phyloP scores from a whole-genome alignment of 2,888 invertebrate species.

The Laothoe populi region DNA sequence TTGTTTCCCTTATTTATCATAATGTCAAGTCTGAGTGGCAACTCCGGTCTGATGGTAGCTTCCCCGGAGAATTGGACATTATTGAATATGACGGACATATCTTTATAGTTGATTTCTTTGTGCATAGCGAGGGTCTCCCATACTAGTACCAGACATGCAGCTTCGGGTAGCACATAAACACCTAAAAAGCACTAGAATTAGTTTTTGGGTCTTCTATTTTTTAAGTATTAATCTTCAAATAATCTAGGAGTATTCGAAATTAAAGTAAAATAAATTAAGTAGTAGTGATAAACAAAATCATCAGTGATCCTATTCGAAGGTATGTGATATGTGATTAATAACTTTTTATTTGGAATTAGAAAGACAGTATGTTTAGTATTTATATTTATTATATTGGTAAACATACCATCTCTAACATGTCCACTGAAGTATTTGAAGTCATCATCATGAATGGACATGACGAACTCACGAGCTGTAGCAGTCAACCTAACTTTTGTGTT shows the following conservation, averaged over 20 bases:
- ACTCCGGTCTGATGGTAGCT: conserved; percentile 35
- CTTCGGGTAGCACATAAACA: conserved; percentile 88
- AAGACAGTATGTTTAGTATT: too few relatives aligned
- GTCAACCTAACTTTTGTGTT: conserved; percentile 42
- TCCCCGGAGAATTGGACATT: conserved; percentile 41
- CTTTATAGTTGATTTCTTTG: conserved; percentile 57
- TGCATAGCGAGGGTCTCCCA: conserved; percentile 81
- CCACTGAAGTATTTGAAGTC: conserved; percentile 50
- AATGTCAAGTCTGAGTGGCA: conserved; percentile 36
- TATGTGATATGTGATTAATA: too few relatives aligned
- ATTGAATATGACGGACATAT: conserved; percentile 41
- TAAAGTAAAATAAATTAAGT: too few relatives aligned
- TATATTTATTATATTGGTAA: background rate
- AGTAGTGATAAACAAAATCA: too few relatives aligned
- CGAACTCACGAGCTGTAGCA: conserved; percentile 45
- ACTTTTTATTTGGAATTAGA: too few relatives aligned
- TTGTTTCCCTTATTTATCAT: conserved; percentile 45
- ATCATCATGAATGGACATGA: conserved; percentile 58
- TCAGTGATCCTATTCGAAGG: too few relatives aligned
- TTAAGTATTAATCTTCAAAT: too few relatives aligned
- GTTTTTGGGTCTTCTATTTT: too few relatives aligned
- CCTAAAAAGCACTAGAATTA: conserved; percentile 54
- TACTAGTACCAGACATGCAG: conserved; percentile 73
- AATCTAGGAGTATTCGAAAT: too few relatives aligned
- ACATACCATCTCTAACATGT: conserved; percentile 49